These are phyloP conservation scores for Rhinolophus sinicus DNA, from an alignment of 2,113 vertebrate species.

Conservation along the genomic window DNA sequence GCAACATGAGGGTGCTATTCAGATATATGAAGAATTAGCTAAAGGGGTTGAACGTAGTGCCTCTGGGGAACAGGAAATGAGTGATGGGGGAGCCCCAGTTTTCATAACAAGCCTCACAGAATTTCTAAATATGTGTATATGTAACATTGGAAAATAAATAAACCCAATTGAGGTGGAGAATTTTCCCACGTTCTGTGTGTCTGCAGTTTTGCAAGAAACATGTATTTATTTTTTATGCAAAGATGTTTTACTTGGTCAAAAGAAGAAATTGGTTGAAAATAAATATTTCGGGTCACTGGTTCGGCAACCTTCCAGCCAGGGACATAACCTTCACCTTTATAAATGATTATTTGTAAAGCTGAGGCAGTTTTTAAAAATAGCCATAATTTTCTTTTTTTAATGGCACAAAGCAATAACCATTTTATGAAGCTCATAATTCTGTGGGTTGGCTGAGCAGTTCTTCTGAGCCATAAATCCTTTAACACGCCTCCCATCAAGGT, in stretches of 20 bases:
- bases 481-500: background rate
- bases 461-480: background rate
- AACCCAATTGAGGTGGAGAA: background rate
- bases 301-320: background rate
- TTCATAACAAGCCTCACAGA: background rate
- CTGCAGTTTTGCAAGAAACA: background rate
- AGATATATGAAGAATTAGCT: background rate
- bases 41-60: background rate
- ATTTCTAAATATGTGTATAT: background rate
- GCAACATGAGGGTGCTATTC: background rate
- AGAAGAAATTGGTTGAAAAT: constrained; percentile 6
- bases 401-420: background rate
- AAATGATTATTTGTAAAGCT: constrained; percentile 10
- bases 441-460: background rate
- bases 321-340: background rate
- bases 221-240: background rate
- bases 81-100: background rate
- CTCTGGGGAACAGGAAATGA: background rate
- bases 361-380: background rate
- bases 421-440: background rate
- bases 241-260: background rate
- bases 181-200: background rate
- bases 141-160: background rate
- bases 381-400: background rate
- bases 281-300: background rate